Percentiles rank a stretch among this genome's conserved stretches.
phyloP scores from a whole-genome alignment of 2,113 vertebrate species.

The Tragelaphus buxtoni region DNA sequence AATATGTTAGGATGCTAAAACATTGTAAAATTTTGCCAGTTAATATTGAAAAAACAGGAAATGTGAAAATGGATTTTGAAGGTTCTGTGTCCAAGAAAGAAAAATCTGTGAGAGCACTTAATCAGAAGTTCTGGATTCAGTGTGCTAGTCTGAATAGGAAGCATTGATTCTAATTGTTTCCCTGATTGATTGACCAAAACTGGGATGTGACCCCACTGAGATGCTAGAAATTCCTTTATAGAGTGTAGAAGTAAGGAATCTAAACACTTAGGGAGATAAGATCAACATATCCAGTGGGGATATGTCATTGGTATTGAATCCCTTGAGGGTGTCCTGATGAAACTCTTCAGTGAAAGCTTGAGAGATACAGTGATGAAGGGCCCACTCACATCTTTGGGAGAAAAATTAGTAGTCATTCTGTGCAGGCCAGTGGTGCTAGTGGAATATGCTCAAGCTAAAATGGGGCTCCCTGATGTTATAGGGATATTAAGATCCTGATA shows the following conservation, averaged over 20 bases:
- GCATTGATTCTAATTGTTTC: background rate
- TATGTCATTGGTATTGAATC: background rate
- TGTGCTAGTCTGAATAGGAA: background rate
- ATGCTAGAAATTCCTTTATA: background rate
- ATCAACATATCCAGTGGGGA: background rate
- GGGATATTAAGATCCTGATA: background rate
- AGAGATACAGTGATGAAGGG: background rate
- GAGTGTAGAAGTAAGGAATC: background rate
- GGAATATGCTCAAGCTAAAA: background rate
- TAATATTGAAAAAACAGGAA: background rate
- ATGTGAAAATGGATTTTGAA: background rate
- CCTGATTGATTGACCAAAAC: background rate
- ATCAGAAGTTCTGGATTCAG: background rate
- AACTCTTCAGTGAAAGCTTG: background rate
- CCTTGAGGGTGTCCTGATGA: background rate
- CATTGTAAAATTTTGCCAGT: background rate
- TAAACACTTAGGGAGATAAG: background rate
- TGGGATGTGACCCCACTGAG: background rate
- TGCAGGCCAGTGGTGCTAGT: background rate
- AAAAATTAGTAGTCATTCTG: background rate
- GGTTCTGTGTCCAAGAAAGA: background rate
- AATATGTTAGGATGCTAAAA: background rate
- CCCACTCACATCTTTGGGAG: background rate
- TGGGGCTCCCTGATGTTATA: background rate
- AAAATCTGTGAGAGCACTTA: background rate